These are phyloP conservation scores for Congeria kusceri DNA, from an alignment of 2,888 invertebrate genomes.

Conservation along the genomic window DNA sequence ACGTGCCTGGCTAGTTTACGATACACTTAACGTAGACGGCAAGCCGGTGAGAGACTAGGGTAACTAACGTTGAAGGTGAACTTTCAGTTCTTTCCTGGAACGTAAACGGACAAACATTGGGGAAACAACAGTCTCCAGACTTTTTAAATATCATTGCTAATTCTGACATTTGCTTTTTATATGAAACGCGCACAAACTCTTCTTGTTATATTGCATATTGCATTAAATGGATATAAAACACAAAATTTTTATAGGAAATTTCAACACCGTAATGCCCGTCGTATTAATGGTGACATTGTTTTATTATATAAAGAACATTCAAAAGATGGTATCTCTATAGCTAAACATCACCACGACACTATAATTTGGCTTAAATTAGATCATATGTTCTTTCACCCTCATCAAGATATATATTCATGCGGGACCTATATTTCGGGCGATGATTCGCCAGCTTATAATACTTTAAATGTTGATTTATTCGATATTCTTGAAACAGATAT, in stretches of 20 bases:
- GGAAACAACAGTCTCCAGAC: not conserved
- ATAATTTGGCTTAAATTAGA: not conserved
- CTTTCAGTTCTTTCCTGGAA: too few species aligned
- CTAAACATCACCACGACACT: not conserved
- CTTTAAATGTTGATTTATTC: conserved; percentile 8
- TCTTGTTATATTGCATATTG: conserved; percentile 1
- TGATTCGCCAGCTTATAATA: too few species aligned
- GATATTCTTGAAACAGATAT: conserved; percentile 6
- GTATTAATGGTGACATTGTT: too few species aligned
- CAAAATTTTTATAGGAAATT: conserved; percentile 2
- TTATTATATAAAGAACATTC: not conserved
- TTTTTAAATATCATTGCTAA: conserved; percentile 16
- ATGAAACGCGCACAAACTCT: conserved; percentile 4
- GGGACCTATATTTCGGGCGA: not conserved
- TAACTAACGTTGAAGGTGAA: too few species aligned
- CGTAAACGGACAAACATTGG: conserved; percentile 12
- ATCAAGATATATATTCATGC: not conserved
- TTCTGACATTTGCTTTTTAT: too few species aligned
- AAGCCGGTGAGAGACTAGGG: too few species aligned
- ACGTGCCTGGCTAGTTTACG: conserved; percentile 4
- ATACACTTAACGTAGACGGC: conserved; percentile 6
- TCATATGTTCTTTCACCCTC: not conserved
- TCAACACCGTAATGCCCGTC: conserved; percentile 7
- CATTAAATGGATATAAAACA: conserved; percentile 2
- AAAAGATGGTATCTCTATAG: not conserved